Conservation (phyloP, 2,113 vertebrate species). For the Scalopus aquaticus region DNA sequence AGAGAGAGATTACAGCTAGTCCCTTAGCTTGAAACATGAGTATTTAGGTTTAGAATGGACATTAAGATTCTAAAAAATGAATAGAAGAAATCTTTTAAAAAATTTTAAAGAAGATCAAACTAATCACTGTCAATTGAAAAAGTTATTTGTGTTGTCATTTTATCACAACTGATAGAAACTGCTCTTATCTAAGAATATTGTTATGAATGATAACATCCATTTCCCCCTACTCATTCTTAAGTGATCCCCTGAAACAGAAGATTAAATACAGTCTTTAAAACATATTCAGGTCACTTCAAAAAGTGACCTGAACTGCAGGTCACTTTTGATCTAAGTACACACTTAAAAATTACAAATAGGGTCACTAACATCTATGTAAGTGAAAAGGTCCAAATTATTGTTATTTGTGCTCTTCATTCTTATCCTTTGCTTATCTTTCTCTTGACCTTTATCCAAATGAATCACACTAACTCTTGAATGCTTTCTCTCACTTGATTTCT, state of each 20-base stretch:
- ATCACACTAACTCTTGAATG: conserved; percentile 73
- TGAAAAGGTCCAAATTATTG: conserved; percentile 49
- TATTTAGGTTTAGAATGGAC: background rate
- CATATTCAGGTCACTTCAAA: background rate
- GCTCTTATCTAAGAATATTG: background rate
- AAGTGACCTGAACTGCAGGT: background rate
- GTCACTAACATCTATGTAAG: conserved; percentile 22
- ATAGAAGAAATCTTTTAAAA: background rate
- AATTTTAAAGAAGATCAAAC: conserved; percentile 37
- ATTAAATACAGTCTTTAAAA: conserved; percentile 36
- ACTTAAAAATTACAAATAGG: conserved; percentile 39
- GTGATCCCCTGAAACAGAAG: conserved; percentile 7
- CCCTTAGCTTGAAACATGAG: background rate
- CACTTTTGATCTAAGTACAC: background rate
- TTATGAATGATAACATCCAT: background rate
- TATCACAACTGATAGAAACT: background rate
- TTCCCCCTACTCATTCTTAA: conserved; percentile 9
- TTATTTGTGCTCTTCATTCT: conserved; percentile 43
- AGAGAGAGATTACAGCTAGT: background rate
- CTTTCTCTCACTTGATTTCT: conserved; percentile 75
- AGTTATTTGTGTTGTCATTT: background rate
- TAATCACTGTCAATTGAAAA: background rate
- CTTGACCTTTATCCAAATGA: conserved; percentile 80
- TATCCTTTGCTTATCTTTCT: conserved; percentile 69
- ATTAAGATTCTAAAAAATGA: background rate